phyloP scores from a whole-genome alignment of 2,797 vertebrate genomes.

The Trachops cirrhosus region DNA sequence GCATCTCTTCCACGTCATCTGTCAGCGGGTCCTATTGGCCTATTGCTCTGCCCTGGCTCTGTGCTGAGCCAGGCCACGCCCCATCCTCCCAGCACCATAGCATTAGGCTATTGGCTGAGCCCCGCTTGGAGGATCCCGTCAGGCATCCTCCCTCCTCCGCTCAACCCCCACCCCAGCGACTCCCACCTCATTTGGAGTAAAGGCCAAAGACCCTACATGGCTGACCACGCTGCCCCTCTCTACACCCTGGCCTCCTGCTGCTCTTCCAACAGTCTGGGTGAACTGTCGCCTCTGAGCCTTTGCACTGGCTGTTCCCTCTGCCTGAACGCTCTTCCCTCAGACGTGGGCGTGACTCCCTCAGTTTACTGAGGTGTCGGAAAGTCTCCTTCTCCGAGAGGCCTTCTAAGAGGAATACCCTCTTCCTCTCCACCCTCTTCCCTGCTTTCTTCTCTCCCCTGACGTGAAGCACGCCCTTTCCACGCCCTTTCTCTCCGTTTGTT shows the following conservation, averaged over 20 bases:
- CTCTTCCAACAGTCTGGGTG: neutral
- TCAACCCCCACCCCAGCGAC: neutral
- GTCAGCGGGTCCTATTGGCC: neutral
- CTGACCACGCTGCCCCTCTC: neutral
- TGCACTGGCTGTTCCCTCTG: neutral
- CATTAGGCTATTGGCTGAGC: neutral
- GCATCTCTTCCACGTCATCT: neutral
- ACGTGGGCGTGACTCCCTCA: neutral
- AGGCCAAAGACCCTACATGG: neutral
- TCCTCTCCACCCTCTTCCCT: neutral
- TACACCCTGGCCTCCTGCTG: neutral
- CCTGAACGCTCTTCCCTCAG: neutral
- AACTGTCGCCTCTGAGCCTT: neutral
- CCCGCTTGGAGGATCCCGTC: neutral
- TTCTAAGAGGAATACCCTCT: neutral
- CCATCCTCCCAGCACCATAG: neutral
- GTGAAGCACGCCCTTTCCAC: fast-evolving
- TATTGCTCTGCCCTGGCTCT: neutral
- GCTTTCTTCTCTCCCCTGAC: neutral
- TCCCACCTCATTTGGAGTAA: neutral
- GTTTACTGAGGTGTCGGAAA: neutral
- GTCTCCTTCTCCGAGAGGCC: neutral
- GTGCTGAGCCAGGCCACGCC: neutral
- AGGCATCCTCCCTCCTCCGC: neutral
- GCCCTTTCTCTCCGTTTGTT: neutral